Evolutionary conservation across 1,140 invertebrate genomes (phyloP).

Genomic region (Aradophagus sp.): DNA sequence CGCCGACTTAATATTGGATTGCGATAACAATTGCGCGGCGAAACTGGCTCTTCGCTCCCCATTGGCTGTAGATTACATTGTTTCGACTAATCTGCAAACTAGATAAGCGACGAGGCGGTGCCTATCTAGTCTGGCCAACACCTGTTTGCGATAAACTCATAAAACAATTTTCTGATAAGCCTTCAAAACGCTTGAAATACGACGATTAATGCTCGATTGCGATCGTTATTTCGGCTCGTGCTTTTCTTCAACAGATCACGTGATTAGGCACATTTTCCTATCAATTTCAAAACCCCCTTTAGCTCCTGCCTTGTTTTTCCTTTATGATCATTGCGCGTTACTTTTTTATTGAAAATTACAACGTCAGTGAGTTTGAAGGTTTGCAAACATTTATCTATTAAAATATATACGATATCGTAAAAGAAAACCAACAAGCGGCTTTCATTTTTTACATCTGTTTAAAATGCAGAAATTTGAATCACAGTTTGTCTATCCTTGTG

Average conservation of each 20-base stretch:
- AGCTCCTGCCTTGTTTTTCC: too few relatives aligned
- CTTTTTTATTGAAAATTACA: too few relatives aligned
- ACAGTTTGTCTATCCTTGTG: too few relatives aligned
- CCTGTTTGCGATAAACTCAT: constrained; percentile 55
- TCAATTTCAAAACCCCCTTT: too few relatives aligned
- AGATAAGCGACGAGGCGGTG: constrained; percentile 51
- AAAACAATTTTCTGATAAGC: constrained; percentile 53
- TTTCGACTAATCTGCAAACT: constrained; percentile 55
- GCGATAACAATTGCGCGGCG: constrained; percentile 51
- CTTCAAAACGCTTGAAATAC: constrained; percentile 44
- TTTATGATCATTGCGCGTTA: too few relatives aligned
- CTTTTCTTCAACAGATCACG: constrained; percentile 21
- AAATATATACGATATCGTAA: too few relatives aligned
- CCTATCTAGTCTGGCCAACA: constrained; percentile 52
- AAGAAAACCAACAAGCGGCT: too few relatives aligned
- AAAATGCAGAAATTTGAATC: too few relatives aligned
- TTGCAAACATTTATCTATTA: too few relatives aligned
- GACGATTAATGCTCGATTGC: constrained; percentile 42
- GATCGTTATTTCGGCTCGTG: constrained; percentile 7
- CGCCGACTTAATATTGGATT: constrained; percentile 47
- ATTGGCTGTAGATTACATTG: constrained; percentile 56
- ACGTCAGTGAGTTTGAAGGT: too few relatives aligned
- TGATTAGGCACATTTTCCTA: constrained; percentile 11
- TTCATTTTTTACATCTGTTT: too few relatives aligned
- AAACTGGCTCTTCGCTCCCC: constrained; percentile 28